A percentile compares a stretch with the other conserved stretches of the same genome.
These are phyloP conservation scores for Gymnocephalus cernua DNA, from an alignment of 2,113 vertebrate genomes.

Conservation along the genomic window DNA sequence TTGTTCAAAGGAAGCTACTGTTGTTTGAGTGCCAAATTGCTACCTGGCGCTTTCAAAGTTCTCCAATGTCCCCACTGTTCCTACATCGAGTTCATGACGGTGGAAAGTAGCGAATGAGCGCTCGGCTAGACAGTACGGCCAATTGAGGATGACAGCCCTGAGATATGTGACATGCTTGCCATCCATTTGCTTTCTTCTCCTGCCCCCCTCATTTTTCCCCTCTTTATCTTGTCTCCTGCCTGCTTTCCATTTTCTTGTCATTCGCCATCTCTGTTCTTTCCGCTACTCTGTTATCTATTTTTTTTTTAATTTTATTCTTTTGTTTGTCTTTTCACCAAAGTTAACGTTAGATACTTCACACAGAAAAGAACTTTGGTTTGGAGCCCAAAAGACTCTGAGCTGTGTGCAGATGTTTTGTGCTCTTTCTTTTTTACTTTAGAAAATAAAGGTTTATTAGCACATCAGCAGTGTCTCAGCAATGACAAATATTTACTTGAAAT, in stretches of 20 bases:
- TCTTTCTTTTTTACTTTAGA: background rate
- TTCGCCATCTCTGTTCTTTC: slow-evolving; percentile 19
- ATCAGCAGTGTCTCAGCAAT: background rate
- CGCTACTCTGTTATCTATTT: background rate
- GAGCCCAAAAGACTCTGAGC: background rate
- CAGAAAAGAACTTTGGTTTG: slow-evolving; percentile 20
- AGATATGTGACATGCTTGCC: slow-evolving; percentile 43
- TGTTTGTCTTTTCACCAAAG: slow-evolving; percentile 22
- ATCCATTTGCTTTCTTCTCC: slow-evolving; percentile 47
- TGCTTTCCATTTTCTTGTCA: slow-evolving; percentile 66
- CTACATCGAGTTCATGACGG: slow-evolving; percentile 26
- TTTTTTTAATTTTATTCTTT: background rate
- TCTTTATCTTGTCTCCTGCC: slow-evolving; percentile 58
- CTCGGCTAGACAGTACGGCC: slow-evolving; percentile 51
- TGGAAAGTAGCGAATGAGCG: slow-evolving; percentile 33
- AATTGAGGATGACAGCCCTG: slow-evolving; percentile 58
- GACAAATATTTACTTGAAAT: background rate
- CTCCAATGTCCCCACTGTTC: slow-evolving; percentile 18
- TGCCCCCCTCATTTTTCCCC: slow-evolving; percentile 43
- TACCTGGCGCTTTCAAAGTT: slow-evolving; percentile 64
- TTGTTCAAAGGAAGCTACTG: slow-evolving; percentile 45
- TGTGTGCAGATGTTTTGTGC: background rate
- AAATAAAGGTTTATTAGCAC: background rate
- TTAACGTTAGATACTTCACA: slow-evolving; percentile 14
- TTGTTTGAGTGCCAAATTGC: slow-evolving; percentile 65